Conservation (phyloP, 2,113 vertebrate genomes). For the Hipposideros armiger region DNA sequence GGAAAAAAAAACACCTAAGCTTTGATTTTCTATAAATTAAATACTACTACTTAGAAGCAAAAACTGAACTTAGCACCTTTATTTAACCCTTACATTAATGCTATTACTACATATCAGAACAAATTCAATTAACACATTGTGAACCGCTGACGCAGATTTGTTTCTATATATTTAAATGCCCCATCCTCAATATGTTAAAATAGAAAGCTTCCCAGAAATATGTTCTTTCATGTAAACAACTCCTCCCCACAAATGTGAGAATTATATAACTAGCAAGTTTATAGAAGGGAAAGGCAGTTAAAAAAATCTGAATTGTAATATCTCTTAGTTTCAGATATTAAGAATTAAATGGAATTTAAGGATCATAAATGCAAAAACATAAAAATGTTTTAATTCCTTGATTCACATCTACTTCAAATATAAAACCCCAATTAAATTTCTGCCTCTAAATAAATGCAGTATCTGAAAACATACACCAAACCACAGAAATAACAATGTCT, state of each 20-base stretch:
- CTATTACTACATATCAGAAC: background rate
- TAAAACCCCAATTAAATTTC: conserved; percentile 33
- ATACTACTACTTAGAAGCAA: conserved; percentile 1
- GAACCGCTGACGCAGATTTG: no score
- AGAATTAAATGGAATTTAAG: conserved; percentile 38
- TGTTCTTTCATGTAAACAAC: background rate
- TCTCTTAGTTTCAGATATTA: background rate
- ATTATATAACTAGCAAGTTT: background rate
- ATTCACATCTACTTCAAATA: conserved; percentile 45
- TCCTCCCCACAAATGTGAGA: background rate
- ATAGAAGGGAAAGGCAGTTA: background rate
- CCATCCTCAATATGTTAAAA: background rate
- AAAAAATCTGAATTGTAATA: background rate
- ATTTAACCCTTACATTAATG: background rate
- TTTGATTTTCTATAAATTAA: conserved; percentile 36
- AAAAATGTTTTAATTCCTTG: conserved; percentile 22
- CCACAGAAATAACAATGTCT: conserved; percentile 3
- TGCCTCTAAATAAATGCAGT: conserved; percentile 6
- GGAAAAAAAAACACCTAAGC: background rate
- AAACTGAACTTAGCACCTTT: background rate
- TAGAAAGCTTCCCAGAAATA: conserved; percentile 1
- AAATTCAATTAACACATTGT: background rate
- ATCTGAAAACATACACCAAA: conserved; percentile 18
- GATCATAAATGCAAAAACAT: background rate
- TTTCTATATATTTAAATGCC: no score